Evolutionary conservation across 2,888 invertebrate genomes (phyloP).

Genomic region (Beris chalybata): DNA sequence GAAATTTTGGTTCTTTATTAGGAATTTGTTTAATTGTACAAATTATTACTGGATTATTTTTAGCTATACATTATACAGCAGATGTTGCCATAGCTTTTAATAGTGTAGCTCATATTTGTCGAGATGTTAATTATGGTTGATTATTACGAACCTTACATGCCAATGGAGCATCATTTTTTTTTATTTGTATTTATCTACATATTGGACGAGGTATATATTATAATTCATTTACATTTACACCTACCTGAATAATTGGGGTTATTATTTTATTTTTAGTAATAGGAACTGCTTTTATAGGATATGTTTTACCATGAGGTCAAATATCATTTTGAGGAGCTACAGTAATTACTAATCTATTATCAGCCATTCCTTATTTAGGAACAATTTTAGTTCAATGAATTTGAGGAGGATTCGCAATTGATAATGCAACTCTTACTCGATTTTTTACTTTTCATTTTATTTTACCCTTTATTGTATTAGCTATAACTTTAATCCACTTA

Average conservation of each 20-base stretch:
- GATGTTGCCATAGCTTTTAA: constrained; percentile 67
- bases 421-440: too few relatives aligned
- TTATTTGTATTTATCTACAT: constrained; percentile 71
- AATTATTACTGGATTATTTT: constrained; percentile 69
- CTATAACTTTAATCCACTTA: too few relatives aligned
- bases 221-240: constrained; percentile 58
- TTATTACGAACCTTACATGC: constrained; percentile 58
- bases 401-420: too few relatives aligned
- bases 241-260: constrained; percentile 68
- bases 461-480: too few relatives aligned
- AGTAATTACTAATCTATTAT: constrained; percentile 71
- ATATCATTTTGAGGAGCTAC: constrained; percentile 80
- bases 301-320: constrained; percentile 78
- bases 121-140: too few relatives aligned
- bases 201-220: too few relatives aligned
- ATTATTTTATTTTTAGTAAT: constrained; percentile 69
- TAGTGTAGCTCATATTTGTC: constrained; percentile 69
- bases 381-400: too few relatives aligned
- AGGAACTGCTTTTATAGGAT: constrained; percentile 75
- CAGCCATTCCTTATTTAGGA: too few relatives aligned
- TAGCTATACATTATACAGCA: constrained; percentile 70
- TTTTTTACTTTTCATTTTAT: too few relatives aligned
- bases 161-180: constrained; percentile 74
- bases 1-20: constrained; percentile 51
- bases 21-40: constrained; percentile 67